Evolutionary conservation across 2,888 invertebrate genomes (phyloP).

Genomic region (Dastarcus helophoroides): DNA sequence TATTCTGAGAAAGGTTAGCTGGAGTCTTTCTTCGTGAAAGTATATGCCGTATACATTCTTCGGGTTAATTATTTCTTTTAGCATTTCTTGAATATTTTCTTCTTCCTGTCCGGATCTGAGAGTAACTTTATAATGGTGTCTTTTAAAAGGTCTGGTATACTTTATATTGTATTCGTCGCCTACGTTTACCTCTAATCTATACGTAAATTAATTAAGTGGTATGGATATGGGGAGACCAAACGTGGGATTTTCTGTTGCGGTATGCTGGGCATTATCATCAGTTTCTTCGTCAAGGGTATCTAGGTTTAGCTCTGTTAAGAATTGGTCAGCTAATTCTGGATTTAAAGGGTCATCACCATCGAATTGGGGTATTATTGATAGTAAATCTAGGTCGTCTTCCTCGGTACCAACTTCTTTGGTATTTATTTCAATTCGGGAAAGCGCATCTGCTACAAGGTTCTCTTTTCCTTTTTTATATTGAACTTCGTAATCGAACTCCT

Average conservation of each 20-base stretch:
- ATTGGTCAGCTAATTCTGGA: constrained; percentile 5
- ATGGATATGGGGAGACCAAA: constrained; percentile 15
- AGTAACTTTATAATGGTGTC: constrained; percentile 10
- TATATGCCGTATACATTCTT: constrained; percentile 8
- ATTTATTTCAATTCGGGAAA: constrained; percentile 13
- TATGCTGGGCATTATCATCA: constrained; percentile 11
- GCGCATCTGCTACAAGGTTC: constrained; percentile 13
- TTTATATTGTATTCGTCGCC: constrained; percentile 9
- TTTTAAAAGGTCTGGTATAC: constrained; percentile 13
- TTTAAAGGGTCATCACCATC: constrained; percentile 1
- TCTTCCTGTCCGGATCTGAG: constrained; percentile 7
- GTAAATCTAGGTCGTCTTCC: no score
- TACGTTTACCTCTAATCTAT: constrained; percentile 10
- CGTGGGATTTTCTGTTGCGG: constrained; percentile 9
- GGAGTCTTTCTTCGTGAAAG: constrained; percentile 6
- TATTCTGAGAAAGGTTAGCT: constrained; percentile 1
- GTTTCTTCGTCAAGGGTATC: no score
- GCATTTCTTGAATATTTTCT: constrained; percentile 10
- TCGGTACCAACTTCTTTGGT: constrained; percentile 4
- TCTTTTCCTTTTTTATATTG: constrained; percentile 14
- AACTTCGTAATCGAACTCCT: constrained; percentile 12
- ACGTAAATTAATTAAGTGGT: constrained; percentile 10
- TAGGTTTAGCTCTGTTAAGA: background rate
- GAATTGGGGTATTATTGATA: no score
- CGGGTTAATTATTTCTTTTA: constrained; percentile 9